Evolutionary conservation across 2,113 vertebrate species (phyloP).

Genomic region (Anguilla rostrata): DNA sequence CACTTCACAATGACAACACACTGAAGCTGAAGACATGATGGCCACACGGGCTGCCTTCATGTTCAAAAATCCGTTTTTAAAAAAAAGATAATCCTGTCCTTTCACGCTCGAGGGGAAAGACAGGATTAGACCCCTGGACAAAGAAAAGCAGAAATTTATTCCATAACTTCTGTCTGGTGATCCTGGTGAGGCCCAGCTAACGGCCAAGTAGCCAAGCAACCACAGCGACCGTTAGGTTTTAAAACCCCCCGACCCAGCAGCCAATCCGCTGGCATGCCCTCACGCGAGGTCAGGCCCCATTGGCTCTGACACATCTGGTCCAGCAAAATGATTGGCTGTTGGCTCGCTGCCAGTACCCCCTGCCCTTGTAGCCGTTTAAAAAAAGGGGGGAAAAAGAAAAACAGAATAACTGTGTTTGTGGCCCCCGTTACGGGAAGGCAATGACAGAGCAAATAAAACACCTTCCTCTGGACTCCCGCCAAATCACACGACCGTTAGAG

Average conservation of each 20-base stretch:
- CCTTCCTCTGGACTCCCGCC: constrained; percentile 54
- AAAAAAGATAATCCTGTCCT: not conserved
- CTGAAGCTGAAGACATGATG: not conserved
- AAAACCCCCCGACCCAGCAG: constrained; percentile 30
- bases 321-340: constrained; percentile 9
- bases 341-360: constrained; percentile 22
- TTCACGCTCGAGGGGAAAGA: constrained; percentile 15
- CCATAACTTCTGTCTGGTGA: not conserved
- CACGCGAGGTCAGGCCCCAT: constrained; percentile 6
- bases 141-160: constrained; percentile 31
- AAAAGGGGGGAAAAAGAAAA: constrained; percentile 17
- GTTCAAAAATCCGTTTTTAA: not conserved
- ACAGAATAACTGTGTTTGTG: not conserved
- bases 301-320: not conserved
- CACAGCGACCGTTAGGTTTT: not conserved
- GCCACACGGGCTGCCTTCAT: not conserved
- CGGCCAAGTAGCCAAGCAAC: not conserved
- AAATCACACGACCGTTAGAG: constrained; percentile 49
- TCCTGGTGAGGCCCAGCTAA: constrained; percentile 5
- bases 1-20: not conserved
- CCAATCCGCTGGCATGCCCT: constrained; percentile 43
- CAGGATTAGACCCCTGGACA: constrained; percentile 23
- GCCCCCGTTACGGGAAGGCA: constrained; percentile 34
- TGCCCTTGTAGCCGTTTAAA: constrained; percentile 18
- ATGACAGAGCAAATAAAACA: constrained; percentile 53